Percentiles rank a stretch among this genome's conserved stretches.
phyloP scores from a whole-genome alignment of 2,113 vertebrate genomes.

The Empidonax alnorum region DNA sequence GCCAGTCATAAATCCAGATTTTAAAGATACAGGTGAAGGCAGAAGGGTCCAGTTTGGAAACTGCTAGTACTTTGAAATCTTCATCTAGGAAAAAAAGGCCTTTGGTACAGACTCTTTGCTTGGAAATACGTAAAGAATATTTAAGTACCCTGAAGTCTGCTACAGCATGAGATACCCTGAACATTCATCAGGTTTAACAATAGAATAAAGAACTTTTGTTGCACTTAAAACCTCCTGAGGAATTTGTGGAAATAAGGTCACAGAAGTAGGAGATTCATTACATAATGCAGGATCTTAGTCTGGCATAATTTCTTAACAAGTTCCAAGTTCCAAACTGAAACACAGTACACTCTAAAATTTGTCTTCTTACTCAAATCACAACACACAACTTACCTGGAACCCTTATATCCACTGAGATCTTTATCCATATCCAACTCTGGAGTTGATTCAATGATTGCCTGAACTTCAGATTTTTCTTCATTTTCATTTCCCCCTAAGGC shows the following conservation, averaged over 20 bases:
- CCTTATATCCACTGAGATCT: constrained; percentile 88
- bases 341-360: neutral
- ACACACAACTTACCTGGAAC: constrained; percentile 82
- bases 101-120: neutral
- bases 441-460: constrained; percentile 97
- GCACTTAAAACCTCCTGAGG: neutral
- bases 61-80: neutral
- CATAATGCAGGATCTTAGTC: neutral
- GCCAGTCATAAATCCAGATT: neutral
- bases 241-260: neutral
- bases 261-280: neutral
- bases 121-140: neutral
- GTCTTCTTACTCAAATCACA: neutral
- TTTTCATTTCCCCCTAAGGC: constrained; percentile 80
- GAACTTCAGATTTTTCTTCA: constrained; percentile 93
- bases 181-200: neutral
- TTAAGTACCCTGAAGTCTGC: neutral
- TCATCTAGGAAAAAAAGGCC: neutral
- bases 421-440: constrained; percentile 96
- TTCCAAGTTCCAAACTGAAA: neutral
- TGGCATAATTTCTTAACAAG: neutral
- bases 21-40: neutral
- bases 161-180: neutral
- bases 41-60: neutral
- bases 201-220: neutral